Percentiles rank a stretch among this genome's conserved stretches.
These are phyloP conservation scores for Yoshiicerus persimilis DNA, from an alignment of 1,140 invertebrate species.

Conservation along the genomic window DNA sequence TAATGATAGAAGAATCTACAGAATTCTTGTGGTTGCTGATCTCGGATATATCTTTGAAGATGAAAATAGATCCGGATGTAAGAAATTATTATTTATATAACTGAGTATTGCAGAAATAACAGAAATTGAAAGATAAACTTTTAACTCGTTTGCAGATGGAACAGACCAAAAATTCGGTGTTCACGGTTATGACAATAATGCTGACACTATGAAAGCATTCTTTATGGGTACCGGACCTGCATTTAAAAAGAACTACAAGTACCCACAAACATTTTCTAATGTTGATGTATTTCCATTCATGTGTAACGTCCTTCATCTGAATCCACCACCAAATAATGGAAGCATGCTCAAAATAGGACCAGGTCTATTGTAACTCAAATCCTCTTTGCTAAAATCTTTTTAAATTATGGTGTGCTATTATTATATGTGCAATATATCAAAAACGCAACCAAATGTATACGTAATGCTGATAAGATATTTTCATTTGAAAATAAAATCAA, in stretches of 20 bases:
- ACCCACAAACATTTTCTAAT: background rate
- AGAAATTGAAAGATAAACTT: background rate
- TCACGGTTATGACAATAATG: background rate
- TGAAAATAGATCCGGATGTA: slow-evolving; percentile 56
- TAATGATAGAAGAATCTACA: slow-evolving; percentile 51
- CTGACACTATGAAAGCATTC: background rate
- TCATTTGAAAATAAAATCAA: too few species aligned
- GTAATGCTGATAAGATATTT: too few species aligned
- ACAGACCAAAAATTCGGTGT: background rate
- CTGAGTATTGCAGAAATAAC: too few species aligned
- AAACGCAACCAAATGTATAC: too few species aligned
- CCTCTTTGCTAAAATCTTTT: too few species aligned
- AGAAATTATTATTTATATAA: slow-evolving; percentile 55
- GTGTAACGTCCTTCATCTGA: background rate
- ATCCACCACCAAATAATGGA: background rate
- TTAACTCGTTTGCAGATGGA: background rate
- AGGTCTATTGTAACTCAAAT: background rate
- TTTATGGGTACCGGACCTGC: background rate
- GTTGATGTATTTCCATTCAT: background rate
- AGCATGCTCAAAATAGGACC: background rate
- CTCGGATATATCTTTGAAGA: slow-evolving; percentile 52
- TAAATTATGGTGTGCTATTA: too few species aligned
- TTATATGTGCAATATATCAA: too few species aligned
- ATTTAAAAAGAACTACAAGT: background rate
- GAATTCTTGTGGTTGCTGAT: background rate